These are phyloP conservation scores for Coenonympha arcania DNA, from an alignment of 2,888 invertebrate species.

Conservation along the genomic window DNA sequence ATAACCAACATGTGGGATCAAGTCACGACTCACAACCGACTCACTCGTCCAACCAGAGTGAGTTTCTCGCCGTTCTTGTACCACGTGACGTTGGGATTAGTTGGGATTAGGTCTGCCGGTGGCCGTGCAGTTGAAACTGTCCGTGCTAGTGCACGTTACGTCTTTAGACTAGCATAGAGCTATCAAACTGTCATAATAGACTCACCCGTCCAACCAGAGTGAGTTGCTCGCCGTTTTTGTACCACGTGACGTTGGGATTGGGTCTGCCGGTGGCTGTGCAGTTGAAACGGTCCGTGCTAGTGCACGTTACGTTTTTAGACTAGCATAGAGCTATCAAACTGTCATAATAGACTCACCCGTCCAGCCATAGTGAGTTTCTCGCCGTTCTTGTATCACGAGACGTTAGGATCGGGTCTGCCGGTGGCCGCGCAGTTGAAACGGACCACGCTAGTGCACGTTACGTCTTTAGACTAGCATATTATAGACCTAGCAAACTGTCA, in stretches of 20 bases:
- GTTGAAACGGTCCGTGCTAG: slow-evolving; percentile 78
- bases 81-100: slow-evolving; percentile 79
- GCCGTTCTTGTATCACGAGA: slow-evolving; percentile 82
- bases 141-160: slow-evolving; percentile 76
- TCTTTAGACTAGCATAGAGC: slow-evolving; percentile 56
- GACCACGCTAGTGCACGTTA: slow-evolving; percentile 77
- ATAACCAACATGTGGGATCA: no score
- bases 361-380: slow-evolving; percentile 58
- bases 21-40: no score
- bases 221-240: slow-evolving; percentile 76
- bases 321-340: slow-evolving; percentile 12
- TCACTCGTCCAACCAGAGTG: slow-evolving; percentile 60
- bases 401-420: slow-evolving; percentile 78
- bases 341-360: slow-evolving; percentile 46
- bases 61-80: slow-evolving; percentile 76
- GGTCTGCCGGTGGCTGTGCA: slow-evolving; percentile 81
- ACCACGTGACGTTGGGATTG: slow-evolving; percentile 78
- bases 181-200: background rate
- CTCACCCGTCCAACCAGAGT: slow-evolving; percentile 62
- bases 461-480: slow-evolving; percentile 75
- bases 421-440: slow-evolving; percentile 79
- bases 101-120: slow-evolving; percentile 80
- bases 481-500: no score
- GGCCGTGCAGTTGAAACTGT: slow-evolving; percentile 80
- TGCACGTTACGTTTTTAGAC: slow-evolving; percentile 75